Base-by-base conservation (phyloP, 2,113 vertebrate genomes). In the Pao palembangensis region DNA sequence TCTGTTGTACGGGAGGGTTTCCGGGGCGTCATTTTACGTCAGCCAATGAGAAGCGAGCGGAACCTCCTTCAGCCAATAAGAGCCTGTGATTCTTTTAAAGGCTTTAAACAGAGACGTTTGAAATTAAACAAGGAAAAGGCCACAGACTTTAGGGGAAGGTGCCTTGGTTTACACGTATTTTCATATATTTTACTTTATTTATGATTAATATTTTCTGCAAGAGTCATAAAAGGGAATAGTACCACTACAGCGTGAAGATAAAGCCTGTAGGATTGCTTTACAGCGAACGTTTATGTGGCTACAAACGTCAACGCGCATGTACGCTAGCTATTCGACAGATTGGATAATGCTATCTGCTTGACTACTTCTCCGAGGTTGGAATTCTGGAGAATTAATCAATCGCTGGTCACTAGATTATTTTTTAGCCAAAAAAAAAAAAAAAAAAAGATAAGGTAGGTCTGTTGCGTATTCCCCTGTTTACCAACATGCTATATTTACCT, bases 91-190 rank as follows among this genome's bases (percentile, higher is more conserved):
- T 7, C 12, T 5, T 67, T 88, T 89, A 88, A 90, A 88, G 83
- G 81, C 52, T 84, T 78, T 83, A 58, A 85, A 88, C 38, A 31
- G 88, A 86, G 77, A 75, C 61, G 63, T 92, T 93, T 92, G 90
- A 92, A 92, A 76, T 86, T 15, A 53, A 81, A 70, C 67, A 58
- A 51, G 58, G 34, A 38, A 38, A 38, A 38, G 34, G 43, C 43
- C 15, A 44, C 52, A 23, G 31, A 0, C 19, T 7, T 4, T 38
- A 11, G 8, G 18, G n/a, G 3, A 49, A 46, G 46, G 11, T 15
- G 25, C 31, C 16, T 11, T 3, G 47, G 6, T 5, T 31, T 2
- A 14, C 34, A 12, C 1, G 7, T 2, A 1, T 18, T 47, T 21
- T 38, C 34, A 8, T 11, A 2, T 3, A 38, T 38, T 2, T 38